These are phyloP conservation scores for Hemithea aestivaria DNA, from an alignment of 2,888 invertebrate genomes.

Conservation along the genomic window DNA sequence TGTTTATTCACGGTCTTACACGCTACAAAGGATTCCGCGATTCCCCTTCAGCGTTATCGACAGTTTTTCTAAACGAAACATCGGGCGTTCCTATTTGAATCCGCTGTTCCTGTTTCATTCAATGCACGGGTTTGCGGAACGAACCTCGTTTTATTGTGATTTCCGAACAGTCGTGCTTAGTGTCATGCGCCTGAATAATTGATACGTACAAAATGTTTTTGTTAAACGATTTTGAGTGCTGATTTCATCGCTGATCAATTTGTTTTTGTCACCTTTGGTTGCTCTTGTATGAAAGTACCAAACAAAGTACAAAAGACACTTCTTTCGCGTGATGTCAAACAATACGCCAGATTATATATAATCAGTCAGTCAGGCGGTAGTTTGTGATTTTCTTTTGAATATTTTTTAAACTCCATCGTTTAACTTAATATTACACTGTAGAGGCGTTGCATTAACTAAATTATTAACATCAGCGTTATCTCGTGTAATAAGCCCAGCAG, in stretches of 20 bases:
- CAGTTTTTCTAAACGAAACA: constrained; percentile 25
- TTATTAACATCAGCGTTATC: constrained; percentile 9
- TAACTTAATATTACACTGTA: too few species aligned
- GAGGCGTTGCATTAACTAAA: too few species aligned
- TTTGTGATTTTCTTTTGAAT: too few species aligned
- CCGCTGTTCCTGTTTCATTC: constrained; percentile 7
- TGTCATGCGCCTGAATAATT: constrained; percentile 2
- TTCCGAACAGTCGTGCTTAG: constrained; percentile 3
- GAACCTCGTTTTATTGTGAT: constrained; percentile 9
- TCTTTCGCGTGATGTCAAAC: too few species aligned
- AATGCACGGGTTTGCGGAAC: constrained; percentile 5
- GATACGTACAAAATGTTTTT: background rate
- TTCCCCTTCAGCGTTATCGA: constrained; percentile 25
- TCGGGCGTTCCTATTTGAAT: constrained; percentile 19
- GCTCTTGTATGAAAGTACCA: too few species aligned
- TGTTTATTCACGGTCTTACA: constrained; percentile 49
- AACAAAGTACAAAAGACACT: too few species aligned
- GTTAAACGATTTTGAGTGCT: too few species aligned
- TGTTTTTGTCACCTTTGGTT: too few species aligned
- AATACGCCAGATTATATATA: too few species aligned
- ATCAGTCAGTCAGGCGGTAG: too few species aligned
- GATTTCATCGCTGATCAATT: too few species aligned
- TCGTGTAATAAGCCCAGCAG: constrained; percentile 3
- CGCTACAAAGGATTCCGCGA: constrained; percentile 41
- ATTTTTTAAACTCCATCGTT: too few species aligned